Evolutionary conservation across 2,888 invertebrate species (phyloP).

Genomic region (Drosophila melanosoma): DNA sequence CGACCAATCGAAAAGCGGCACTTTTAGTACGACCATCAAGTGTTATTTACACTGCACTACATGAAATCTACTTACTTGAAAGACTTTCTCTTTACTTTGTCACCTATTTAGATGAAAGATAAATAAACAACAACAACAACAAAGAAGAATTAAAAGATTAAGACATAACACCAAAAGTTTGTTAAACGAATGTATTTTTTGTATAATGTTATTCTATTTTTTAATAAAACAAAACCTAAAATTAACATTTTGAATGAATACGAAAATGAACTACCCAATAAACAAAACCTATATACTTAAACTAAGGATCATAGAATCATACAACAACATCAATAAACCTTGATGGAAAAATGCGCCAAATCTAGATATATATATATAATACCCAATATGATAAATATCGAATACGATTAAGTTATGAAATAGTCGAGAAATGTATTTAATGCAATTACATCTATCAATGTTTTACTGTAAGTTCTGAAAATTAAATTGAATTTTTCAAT

Average conservation of each 20-base stretch:
- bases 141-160: slow-evolving; percentile 32
- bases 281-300: slow-evolving; percentile 40
- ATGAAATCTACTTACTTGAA: slow-evolving; percentile 66
- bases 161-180: slow-evolving; percentile 67
- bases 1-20: slow-evolving; percentile 77
- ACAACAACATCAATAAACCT: slow-evolving; percentile 31
- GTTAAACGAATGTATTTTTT: slow-evolving; percentile 72
- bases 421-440: slow-evolving; percentile 56
- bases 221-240: slow-evolving; percentile 35
- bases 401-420: slow-evolving; percentile 44
- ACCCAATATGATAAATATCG: slow-evolving; percentile 32
- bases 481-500: slow-evolving; percentile 75
- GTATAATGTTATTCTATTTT: slow-evolving; percentile 77
- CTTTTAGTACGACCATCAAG: slow-evolving; percentile 72
- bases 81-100: slow-evolving; percentile 74
- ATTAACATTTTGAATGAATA: slow-evolving; percentile 48
- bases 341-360: slow-evolving; percentile 71
- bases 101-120: slow-evolving; percentile 52
- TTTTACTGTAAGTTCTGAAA: slow-evolving; percentile 55
- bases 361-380: slow-evolving; percentile 60
- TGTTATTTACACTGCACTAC: slow-evolving; percentile 66
- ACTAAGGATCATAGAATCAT: slow-evolving; percentile 15
- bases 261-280: slow-evolving; percentile 26
- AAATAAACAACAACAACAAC: slow-evolving; percentile 8
- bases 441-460: slow-evolving; percentile 59